phyloP scores from a whole-genome alignment of 2,888 invertebrate genomes.

The Melieria crassipennis region DNA sequence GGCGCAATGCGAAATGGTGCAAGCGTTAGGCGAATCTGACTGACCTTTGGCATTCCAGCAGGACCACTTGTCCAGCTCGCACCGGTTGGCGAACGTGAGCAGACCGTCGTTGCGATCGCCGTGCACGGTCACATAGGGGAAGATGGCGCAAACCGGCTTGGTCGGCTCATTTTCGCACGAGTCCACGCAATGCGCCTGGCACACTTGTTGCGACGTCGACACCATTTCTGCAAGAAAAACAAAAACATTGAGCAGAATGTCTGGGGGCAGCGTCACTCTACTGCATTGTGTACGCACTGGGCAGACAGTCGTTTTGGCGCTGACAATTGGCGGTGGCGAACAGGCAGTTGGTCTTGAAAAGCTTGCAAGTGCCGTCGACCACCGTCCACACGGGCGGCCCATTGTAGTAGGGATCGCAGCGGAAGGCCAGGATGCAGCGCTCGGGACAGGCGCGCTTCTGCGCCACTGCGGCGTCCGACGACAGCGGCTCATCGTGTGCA shows the following conservation, averaged over 20 bases:
- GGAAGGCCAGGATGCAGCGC: conserved; percentile 14
- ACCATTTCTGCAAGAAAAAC: background rate
- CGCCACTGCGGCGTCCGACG: background rate
- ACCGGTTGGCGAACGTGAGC: conserved; percentile 19
- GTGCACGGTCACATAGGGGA: conserved; percentile 18
- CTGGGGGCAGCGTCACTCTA: background rate
- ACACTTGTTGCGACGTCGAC: conserved; percentile 17
- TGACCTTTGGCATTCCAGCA: conserved; percentile 22
- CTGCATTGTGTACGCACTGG: conserved; percentile 9
- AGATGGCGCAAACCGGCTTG: conserved; percentile 18
- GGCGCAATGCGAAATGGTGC: background rate
- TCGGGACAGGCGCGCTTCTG: conserved; percentile 2
- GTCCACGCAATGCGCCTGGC: conserved; percentile 9
- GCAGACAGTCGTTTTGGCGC: conserved; percentile 20
- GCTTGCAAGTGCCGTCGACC: conserved; percentile 12
- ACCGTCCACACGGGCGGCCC: conserved; percentile 22
- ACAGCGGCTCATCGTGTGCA: background rate
- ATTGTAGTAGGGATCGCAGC: conserved; percentile 26
- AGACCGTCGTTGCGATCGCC: conserved; percentile 13
- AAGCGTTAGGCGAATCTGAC: background rate
- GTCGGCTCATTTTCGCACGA: conserved; percentile 4
- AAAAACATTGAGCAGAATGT: background rate
- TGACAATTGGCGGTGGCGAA: conserved; percentile 22
- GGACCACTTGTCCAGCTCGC: conserved; percentile 28
- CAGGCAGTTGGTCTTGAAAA: conserved; percentile 21